These are phyloP conservation scores for Thymelicus sylvestris DNA, from an alignment of 2,888 invertebrate genomes.

Conservation along the genomic window DNA sequence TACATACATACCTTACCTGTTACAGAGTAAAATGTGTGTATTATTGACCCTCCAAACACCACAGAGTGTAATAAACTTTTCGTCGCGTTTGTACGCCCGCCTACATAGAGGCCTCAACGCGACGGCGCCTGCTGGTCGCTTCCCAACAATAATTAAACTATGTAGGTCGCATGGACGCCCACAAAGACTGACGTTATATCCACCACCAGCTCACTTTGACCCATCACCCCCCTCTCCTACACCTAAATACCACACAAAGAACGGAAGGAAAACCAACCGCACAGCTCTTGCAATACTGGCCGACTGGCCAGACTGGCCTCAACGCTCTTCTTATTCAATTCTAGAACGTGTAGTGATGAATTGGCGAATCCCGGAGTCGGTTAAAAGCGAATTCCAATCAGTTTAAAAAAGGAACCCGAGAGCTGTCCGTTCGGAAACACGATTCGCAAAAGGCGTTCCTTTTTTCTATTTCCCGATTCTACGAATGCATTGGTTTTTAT, in stretches of 20 bases:
- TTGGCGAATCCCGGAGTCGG: slow-evolving; percentile 35
- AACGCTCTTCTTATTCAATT: slow-evolving; percentile 64
- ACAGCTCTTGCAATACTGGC: slow-evolving; percentile 36
- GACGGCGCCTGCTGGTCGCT: slow-evolving; percentile 76
- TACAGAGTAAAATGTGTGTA: too few species aligned
- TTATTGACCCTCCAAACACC: too few species aligned
- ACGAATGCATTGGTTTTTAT: slow-evolving; percentile 33
- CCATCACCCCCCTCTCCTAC: slow-evolving; percentile 41
- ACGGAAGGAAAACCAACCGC: slow-evolving; percentile 34
- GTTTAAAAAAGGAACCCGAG: slow-evolving; percentile 34
- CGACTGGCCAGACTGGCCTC: slow-evolving; percentile 42
- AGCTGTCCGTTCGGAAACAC: slow-evolving; percentile 30
- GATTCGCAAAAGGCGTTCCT: slow-evolving; percentile 34
- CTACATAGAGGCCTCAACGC: slow-evolving; percentile 66
- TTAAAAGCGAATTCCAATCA: slow-evolving; percentile 36
- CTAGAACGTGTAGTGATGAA: slow-evolving; percentile 59
- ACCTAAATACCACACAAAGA: slow-evolving; percentile 26
- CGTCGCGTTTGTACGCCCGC: slow-evolving; percentile 62
- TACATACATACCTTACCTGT: too few species aligned
- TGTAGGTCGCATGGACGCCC: slow-evolving; percentile 79
- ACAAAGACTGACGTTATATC: slow-evolving; percentile 66
- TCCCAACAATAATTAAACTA: slow-evolving; percentile 79
- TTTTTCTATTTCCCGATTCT: slow-evolving; percentile 36
- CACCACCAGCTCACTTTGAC: slow-evolving; percentile 56
- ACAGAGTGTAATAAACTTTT: slow-evolving; percentile 45